Evolutionary conservation across 2,113 vertebrate genomes (phyloP).

Genomic region (Anhinga anhinga): DNA sequence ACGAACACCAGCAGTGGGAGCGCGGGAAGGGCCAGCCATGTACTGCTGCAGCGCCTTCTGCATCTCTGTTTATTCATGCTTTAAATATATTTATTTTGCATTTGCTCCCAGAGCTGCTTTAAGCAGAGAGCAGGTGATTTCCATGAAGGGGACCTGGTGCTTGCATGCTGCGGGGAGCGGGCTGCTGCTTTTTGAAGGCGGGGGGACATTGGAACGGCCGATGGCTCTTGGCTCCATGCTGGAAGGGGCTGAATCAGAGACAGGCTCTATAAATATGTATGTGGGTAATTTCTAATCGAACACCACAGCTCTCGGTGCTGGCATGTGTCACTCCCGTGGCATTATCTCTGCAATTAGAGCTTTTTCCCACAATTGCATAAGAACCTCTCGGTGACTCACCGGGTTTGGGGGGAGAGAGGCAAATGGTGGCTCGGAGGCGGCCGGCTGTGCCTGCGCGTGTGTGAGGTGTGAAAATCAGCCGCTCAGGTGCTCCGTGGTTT

Average conservation of each 20-base stretch:
- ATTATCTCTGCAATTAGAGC: background rate
- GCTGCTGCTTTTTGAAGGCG: background rate
- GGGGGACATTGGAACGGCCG: background rate
- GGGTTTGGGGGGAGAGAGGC: background rate
- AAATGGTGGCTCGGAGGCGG: background rate
- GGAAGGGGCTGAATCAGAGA: background rate
- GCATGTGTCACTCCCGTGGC: background rate
- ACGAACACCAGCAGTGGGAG: background rate
- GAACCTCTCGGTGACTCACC: background rate
- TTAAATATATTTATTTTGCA: background rate
- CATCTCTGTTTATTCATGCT: background rate
- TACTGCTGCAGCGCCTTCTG: background rate
- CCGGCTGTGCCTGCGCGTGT: background rate
- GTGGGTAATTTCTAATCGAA: background rate
- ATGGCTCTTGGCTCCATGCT: background rate
- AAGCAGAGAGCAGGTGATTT: background rate
- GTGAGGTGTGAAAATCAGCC: background rate
- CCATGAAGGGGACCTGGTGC: background rate
- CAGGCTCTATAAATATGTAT: background rate
- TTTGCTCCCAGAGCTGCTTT: background rate
- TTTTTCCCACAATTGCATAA: background rate
- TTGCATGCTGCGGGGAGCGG: fast-evolving
- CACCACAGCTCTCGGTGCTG: background rate
- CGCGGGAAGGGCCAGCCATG: background rate
- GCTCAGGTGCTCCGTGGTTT: background rate